Percentiles rank a stretch among this genome's conserved stretches.
Conservation (phyloP, 1,140 invertebrate species). For the Atta texana region DNA sequence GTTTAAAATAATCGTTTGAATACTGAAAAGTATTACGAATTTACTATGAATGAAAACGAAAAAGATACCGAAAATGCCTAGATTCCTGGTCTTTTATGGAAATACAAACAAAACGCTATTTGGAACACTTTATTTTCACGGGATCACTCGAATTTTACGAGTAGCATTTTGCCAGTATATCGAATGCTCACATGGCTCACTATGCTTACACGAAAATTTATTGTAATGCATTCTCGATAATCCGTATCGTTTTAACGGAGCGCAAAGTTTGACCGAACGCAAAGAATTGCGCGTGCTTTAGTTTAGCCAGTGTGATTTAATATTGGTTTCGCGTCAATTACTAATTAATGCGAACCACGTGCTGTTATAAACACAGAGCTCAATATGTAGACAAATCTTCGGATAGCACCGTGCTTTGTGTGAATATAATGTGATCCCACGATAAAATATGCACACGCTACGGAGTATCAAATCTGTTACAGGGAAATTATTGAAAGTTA, state of each 20-base stretch:
- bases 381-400: slow-evolving; percentile 29
- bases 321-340: slow-evolving; percentile 19
- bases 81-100: slow-evolving; percentile 47
- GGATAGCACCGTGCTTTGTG: slow-evolving; percentile 30
- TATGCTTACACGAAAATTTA: slow-evolving; percentile 77
- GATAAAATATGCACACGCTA: slow-evolving; percentile 21
- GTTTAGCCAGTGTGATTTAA: background rate
- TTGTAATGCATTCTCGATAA: slow-evolving; percentile 78
- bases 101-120: slow-evolving; percentile 61
- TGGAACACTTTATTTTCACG: slow-evolving; percentile 65
- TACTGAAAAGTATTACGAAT: background rate
- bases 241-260: slow-evolving; percentile 75
- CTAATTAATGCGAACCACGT: slow-evolving; percentile 35
- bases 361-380: background rate
- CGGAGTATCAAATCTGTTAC: background rate
- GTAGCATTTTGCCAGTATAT: slow-evolving; percentile 64
- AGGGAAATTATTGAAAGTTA: slow-evolving; percentile 48
- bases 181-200: slow-evolving; percentile 62
- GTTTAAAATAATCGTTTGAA: background rate
- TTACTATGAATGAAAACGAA: background rate
- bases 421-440: slow-evolving; percentile 37
- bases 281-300: slow-evolving; percentile 41
- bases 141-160: slow-evolving; percentile 76
- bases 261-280: slow-evolving; percentile 74
- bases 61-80: slow-evolving; percentile 2